phyloP scores from a whole-genome alignment of 2,888 invertebrate genomes.

The Erebia epiphron region DNA sequence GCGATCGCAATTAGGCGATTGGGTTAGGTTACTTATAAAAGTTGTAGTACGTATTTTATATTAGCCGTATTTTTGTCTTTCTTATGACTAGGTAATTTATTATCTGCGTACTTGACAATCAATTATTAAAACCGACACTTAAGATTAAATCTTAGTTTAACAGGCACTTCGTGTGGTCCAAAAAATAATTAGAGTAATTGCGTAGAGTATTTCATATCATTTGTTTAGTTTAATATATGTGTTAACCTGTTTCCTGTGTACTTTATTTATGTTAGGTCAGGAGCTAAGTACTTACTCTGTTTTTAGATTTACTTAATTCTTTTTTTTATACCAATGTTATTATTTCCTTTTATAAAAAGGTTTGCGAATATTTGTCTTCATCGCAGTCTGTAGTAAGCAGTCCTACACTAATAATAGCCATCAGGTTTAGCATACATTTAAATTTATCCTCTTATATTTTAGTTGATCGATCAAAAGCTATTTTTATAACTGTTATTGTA shows the following conservation, averaged over 20 bases:
- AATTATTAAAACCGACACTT: not conserved
- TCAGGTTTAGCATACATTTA: not conserved
- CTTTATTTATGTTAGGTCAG: no score
- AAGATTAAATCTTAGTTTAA: not conserved
- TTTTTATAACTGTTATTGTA: constrained; percentile 10
- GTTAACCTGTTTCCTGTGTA: not conserved
- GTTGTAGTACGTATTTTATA: not conserved
- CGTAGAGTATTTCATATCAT: not conserved
- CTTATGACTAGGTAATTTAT: not conserved
- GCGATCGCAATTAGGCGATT: constrained; percentile 37
- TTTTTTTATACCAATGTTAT: no score
- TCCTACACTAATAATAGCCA: not conserved
- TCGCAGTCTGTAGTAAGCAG: not conserved
- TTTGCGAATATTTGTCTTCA: not conserved
- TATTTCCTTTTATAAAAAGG: not conserved
- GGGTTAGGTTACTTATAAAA: no score
- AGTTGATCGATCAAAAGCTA: constrained; percentile 1
- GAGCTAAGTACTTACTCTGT: not conserved
- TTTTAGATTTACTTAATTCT: not conserved
- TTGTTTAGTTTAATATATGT: not conserved
- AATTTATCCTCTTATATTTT: not conserved
- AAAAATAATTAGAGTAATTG: not conserved
- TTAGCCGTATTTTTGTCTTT: not conserved
- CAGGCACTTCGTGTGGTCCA: not conserved
- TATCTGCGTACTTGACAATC: constrained; percentile 12